Percentiles rank a stretch among this genome's conserved stretches.
Evolutionary conservation across 1,140 invertebrate species (phyloP).

Genomic region (Popillia japonica): DNA sequence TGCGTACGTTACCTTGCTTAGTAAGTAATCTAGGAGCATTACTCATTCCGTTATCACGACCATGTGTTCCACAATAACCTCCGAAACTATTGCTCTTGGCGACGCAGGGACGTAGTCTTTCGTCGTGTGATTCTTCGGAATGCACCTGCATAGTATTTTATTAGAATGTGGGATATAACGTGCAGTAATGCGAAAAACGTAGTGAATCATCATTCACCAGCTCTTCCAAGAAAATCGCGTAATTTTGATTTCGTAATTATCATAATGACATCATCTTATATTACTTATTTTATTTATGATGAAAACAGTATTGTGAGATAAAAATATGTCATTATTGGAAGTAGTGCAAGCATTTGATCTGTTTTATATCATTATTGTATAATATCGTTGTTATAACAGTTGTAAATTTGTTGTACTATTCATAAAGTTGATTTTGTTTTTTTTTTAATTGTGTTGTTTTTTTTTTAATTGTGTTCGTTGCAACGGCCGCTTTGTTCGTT

Average conservation of each 20-base stretch:
- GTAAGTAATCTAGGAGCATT: constrained; percentile 69
- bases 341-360: too few species aligned
- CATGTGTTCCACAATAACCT: constrained; percentile 71
- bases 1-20: constrained; percentile 70
- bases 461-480: too few species aligned
- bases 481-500: too few species aligned
- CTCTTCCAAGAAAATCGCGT: not conserved
- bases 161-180: not conserved
- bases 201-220: too few species aligned
- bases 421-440: too few species aligned
- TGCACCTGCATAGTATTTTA: constrained; percentile 60
- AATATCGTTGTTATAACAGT: too few species aligned
- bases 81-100: constrained; percentile 88
- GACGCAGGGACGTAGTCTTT: constrained; percentile 69
- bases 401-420: too few species aligned
- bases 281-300: too few species aligned
- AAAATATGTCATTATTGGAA: too few species aligned
- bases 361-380: too few species aligned
- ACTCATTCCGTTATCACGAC: constrained; percentile 60
- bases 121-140: constrained; percentile 65
- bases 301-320: too few species aligned
- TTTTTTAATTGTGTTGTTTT: too few species aligned
- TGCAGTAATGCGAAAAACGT: not conserved
- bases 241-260: not conserved
- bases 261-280: not conserved